Evolutionary conservation across 2,797 vertebrate species (phyloP), one percentile per base, ranked within the genome.

Genomic region (Chromobotia macracanthus): DNA sequence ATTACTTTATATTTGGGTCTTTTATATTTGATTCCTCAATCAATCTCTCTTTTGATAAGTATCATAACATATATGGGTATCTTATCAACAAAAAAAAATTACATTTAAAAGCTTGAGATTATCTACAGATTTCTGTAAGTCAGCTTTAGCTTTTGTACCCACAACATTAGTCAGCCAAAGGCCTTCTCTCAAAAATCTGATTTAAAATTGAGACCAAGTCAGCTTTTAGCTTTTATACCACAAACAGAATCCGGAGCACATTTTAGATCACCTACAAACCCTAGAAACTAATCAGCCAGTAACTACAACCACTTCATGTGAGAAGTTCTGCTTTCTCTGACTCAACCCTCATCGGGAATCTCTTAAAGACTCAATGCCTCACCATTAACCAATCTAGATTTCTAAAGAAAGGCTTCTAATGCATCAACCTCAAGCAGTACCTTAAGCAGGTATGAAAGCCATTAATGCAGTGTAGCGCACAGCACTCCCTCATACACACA

Each of bases 391-490:
- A 41, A 9, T 9, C 13, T 6, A 23, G 23, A 41, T 69, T 50
- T 69, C 44, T 21, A 63, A 35, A 31, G 67, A 55, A 5, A 67
- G 1, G 31, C 16, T 55, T 67, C 35, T 66, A 50, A 70, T 35
- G 23, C 25, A 69, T 77, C 53, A 69, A 77, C 25, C 23, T 68
- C 51, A 58, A 31, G 18, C 18, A 5, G 51, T 35, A 60, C 5
- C 41, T 77, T 68, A 48, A 77, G 35, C 64, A 68, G 51, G 12
- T 68, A 77, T 77, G 41, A 50, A 63, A 51, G n/a, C 46, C 67
- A 63, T 70, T 53, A 64, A 50, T 53, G 44, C 66, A 9, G 3
- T 21, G 21, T 53, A 55, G 38, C 38, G 41, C 13, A 28, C 56
- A 58, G 15, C 41, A 35, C 15, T 55, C 50, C 21, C 72, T 66